Conservation (phyloP, 2,797 vertebrate species). For the Semaprochilodus insignis region DNA sequence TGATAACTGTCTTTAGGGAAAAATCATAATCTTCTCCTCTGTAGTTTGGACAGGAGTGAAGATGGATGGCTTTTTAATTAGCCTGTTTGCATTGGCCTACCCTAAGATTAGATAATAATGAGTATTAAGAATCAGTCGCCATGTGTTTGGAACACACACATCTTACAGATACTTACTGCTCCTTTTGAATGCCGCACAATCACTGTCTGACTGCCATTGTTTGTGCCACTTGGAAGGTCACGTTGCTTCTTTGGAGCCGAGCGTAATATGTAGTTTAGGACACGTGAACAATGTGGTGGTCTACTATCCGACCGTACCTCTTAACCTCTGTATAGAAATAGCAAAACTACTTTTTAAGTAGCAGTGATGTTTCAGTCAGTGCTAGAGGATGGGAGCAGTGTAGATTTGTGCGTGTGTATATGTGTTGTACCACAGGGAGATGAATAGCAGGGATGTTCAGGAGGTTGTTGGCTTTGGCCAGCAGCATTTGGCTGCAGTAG, state of each 20-base stretch:
- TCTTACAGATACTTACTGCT: background rate
- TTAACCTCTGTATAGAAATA: background rate
- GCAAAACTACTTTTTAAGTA: background rate
- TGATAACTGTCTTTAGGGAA: background rate
- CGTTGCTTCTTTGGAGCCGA: background rate
- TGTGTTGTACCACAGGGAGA: conserved; percentile 18
- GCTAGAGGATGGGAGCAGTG: background rate
- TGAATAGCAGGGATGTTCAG: conserved; percentile 26
- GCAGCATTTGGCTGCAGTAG: conserved; percentile 15
- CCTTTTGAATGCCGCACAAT: background rate
- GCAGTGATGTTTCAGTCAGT: conserved; percentile 5
- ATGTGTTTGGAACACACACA: background rate
- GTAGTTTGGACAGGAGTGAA: background rate
- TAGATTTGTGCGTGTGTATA: background rate
- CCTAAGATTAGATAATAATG: background rate
- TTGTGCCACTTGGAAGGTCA: background rate
- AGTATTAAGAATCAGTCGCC: background rate
- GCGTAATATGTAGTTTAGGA: background rate
- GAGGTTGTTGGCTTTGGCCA: conserved; percentile 37
- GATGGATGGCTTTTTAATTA: background rate
- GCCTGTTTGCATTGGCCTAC: background rate
- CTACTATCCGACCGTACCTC: background rate
- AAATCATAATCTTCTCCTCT: background rate
- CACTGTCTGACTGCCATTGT: background rate
- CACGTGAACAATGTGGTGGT: background rate